Evolutionary conservation across 2,797 vertebrate species (phyloP).

Genomic region (Sorex maritimensis): DNA sequence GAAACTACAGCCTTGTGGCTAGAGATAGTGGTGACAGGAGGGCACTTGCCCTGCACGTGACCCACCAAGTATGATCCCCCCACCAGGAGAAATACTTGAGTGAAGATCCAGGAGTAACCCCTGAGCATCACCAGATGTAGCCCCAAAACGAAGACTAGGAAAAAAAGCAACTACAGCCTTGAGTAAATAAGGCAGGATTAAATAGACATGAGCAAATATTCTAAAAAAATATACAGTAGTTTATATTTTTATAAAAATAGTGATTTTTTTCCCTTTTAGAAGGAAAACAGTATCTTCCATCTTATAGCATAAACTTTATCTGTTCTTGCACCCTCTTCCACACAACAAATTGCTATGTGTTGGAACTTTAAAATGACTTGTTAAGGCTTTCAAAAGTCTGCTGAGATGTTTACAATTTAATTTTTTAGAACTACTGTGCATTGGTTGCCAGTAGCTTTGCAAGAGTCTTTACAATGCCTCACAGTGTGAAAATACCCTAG

Average conservation of each 20-base stretch:
- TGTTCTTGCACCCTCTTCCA: neutral
- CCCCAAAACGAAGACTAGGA: neutral
- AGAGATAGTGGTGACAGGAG: too few relatives aligned
- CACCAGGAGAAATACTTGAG: too few relatives aligned
- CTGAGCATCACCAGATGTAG: too few relatives aligned
- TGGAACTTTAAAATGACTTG: neutral
- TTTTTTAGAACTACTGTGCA: neutral
- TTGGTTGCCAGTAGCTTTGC: neutral
- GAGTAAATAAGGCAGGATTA: neutral
- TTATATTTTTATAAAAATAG: neutral
- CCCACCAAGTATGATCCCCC: too few relatives aligned
- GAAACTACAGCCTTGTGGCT: too few relatives aligned
- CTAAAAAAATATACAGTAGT: neutral
- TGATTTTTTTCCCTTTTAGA: neutral
- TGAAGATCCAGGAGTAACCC: too few relatives aligned
- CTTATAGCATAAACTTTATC: neutral
- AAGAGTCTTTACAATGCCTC: neutral
- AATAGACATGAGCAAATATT: neutral
- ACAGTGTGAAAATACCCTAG: conserved; percentile 31
- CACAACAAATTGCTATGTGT: neutral
- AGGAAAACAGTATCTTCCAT: neutral
- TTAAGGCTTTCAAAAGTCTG: conserved; percentile 23
- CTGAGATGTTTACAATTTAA: neutral
- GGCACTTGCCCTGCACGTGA: too few relatives aligned
- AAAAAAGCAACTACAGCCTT: neutral